Evolutionary conservation across 2,888 invertebrate species (phyloP), one percentile per base, ranked within the genome.

Genomic region (Athalia rosae): DNA sequence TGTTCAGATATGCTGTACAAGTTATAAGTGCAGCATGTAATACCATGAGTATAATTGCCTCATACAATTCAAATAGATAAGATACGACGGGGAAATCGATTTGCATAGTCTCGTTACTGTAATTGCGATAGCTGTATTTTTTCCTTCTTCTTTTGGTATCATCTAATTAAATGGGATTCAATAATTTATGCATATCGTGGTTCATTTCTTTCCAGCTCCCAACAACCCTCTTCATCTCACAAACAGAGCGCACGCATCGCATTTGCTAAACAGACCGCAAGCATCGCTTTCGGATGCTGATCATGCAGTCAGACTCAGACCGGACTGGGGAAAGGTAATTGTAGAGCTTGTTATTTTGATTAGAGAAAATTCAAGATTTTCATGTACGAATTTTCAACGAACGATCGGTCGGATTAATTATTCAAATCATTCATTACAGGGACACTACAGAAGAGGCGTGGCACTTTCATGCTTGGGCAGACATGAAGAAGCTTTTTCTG

Each of bases 261-360:
- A 92, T 79, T 91, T 92, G 80, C 89, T 94, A 82, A 93, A 92
- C 82, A 90, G 92, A 84, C 92, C 91, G 83, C 92, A 92, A 84
- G 93, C 93, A 82, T 93, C 95, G 43, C 89, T 95, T 79, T 91
- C 91, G 77, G 94, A 94, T 88, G 94, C 94, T 79, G 93, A 94
- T 83, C 91, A 91, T 81, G 93, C 93, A 45, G 90, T 94, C 73
- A 91, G 91, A 82, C 87, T 92, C 77, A 91, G 93, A 81, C 94
- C 94, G 67, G 92, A 92, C 81, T 95, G 95, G 92, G 92, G 93
- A 80, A 94, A 94, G 92, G 94, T 94, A 88, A 90, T 88, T 84
- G 76, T 45, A 50, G 11, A 50, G 50, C 50, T 50, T 7, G 9
- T 9, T 50, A 50, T 7, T 11, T 50, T 7, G 13, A 50, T n/a